phyloP scores from a whole-genome alignment of 1,140 invertebrate genomes.

The Lucilia sericata region DNA sequence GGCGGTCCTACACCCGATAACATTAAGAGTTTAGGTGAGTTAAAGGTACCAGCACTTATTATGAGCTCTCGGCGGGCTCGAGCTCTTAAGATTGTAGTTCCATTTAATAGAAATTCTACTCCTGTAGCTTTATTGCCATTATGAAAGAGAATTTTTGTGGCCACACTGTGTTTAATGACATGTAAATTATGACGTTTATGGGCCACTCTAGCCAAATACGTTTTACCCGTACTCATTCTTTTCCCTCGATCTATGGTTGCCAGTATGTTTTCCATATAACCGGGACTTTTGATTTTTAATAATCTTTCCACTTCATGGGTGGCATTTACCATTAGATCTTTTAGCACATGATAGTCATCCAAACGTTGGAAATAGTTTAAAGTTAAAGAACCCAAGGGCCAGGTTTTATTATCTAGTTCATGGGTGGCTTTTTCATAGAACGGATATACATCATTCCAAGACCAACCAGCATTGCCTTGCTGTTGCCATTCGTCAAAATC shows the following conservation, averaged over 20 bases:
- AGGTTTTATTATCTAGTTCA: neutral
- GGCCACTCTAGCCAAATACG: conserved; percentile 71
- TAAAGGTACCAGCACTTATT: conserved; percentile 71
- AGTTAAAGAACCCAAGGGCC: conserved; percentile 68
- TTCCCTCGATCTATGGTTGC: conserved; percentile 69
- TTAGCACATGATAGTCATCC: conserved; percentile 58
- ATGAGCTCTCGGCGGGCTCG: conserved; percentile 62
- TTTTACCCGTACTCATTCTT: conserved; percentile 69
- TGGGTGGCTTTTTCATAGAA: conserved; percentile 68
- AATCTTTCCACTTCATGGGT: conserved; percentile 56
- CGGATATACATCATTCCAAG: conserved; percentile 82
- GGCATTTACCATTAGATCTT: conserved; percentile 63
- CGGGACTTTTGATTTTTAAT: conserved; percentile 62
- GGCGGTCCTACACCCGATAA: conserved; percentile 65
- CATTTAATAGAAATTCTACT: conserved; percentile 79
- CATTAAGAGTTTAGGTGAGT: conserved; percentile 75
- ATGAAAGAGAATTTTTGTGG: conserved; percentile 76
- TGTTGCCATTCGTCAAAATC: conserved; percentile 88
- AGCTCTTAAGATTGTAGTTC: conserved; percentile 53
- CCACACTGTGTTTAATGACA: conserved; percentile 78
- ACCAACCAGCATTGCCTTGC: conserved; percentile 79
- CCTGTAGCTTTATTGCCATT: conserved; percentile 77
- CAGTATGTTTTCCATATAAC: conserved; percentile 65
- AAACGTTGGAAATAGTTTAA: conserved; percentile 68
- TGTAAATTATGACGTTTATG: conserved; percentile 76